Conservation (phyloP, 2,888 invertebrate species). For the Tubiluchus corallicola region DNA sequence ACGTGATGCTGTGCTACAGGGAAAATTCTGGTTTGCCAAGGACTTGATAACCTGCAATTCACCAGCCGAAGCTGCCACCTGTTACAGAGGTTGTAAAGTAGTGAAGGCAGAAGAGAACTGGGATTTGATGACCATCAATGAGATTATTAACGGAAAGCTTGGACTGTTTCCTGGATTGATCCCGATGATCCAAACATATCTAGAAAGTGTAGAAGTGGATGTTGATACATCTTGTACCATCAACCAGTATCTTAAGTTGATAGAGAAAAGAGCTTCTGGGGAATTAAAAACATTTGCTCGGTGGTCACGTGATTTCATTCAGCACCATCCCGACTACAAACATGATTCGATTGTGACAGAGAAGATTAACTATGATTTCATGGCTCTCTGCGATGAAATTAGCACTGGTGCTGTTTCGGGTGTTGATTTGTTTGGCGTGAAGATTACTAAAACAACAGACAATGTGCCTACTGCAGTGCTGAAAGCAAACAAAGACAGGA, state of each 20-base stretch:
- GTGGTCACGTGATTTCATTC: slow-evolving; percentile 81
- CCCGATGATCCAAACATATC: slow-evolving; percentile 77
- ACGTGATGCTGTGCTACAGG: slow-evolving; percentile 57
- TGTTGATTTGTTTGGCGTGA: too few relatives aligned
- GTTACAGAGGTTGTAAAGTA: slow-evolving; percentile 18
- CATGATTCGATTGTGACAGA: slow-evolving; percentile 76
- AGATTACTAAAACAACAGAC: too few relatives aligned
- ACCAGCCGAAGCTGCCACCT: slow-evolving; percentile 29
- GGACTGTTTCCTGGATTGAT: slow-evolving; percentile 69
- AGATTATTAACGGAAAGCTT: slow-evolving; percentile 84
- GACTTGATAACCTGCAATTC: slow-evolving; percentile 41
- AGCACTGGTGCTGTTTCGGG: too few relatives aligned
- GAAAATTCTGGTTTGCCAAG: slow-evolving; percentile 83
- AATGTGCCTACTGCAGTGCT: too few relatives aligned
- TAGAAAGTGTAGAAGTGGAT: slow-evolving; percentile 89
- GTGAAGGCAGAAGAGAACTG: slow-evolving; percentile 35
- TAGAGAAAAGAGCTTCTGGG: slow-evolving; percentile 40
- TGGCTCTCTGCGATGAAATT: too few relatives aligned
- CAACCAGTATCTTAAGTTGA: slow-evolving; percentile 82
- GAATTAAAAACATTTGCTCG: slow-evolving; percentile 78
- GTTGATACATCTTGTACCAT: slow-evolving; percentile 95
- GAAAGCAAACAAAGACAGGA: too few relatives aligned
- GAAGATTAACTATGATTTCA: slow-evolving; percentile 70
- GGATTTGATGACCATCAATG: slow-evolving; percentile 61
- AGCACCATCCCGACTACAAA: slow-evolving; percentile 68